Conservation (phyloP, 2,113 vertebrate genomes). For the Ia io region DNA sequence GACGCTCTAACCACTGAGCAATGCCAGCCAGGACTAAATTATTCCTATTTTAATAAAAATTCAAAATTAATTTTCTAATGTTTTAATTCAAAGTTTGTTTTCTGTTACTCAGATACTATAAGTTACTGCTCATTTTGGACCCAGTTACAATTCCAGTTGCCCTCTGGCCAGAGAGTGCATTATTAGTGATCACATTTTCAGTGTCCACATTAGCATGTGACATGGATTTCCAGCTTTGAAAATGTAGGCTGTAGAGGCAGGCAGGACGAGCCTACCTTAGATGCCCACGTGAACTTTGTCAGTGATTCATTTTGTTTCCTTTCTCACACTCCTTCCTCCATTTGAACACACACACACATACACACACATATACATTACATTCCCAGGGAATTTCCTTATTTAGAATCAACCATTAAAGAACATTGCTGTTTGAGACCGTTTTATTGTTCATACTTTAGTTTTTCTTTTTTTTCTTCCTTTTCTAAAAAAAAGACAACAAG, state of each 20-base stretch:
- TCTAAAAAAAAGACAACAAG: too few species aligned
- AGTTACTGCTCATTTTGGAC: background rate
- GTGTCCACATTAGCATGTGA: background rate
- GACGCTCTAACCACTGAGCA: too few species aligned
- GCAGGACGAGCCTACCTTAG: background rate
- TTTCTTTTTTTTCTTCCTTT: too few species aligned
- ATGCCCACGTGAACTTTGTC: background rate
- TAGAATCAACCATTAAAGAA: background rate
- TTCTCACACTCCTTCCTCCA: background rate
- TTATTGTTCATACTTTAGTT: background rate
- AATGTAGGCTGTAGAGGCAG: background rate
- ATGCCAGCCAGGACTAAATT: background rate
- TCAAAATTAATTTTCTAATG: background rate
- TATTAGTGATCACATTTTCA: constrained; percentile 12
- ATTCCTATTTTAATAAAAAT: background rate
- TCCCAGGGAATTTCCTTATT: background rate
- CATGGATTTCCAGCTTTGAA: background rate
- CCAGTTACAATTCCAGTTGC: background rate
- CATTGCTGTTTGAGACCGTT: background rate
- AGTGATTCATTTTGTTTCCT: background rate
- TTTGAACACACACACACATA: background rate
- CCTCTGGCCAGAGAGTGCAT: background rate
- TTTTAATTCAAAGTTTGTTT: background rate
- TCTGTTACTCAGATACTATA: background rate
- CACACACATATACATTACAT: background rate